Evolutionary conservation across 2,113 vertebrate genomes (phyloP), one percentile per base, ranked within the genome.

Genomic region (Apodemus sylvaticus): DNA sequence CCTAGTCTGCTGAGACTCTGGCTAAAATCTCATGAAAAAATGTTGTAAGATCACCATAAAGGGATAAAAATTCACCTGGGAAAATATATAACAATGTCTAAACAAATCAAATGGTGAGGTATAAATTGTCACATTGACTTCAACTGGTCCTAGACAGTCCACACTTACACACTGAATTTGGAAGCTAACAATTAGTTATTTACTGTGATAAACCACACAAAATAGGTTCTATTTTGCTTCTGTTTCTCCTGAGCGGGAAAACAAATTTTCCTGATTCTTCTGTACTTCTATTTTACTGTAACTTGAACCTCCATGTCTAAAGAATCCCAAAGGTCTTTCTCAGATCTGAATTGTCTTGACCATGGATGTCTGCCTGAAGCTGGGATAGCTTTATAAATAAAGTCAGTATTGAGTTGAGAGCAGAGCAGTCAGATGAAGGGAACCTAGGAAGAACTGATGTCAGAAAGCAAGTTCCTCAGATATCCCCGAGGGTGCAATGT

Each of bases 221-320:
- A 19, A 60, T 45, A 62, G 3, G 31, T 78, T 71, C 29, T 45
- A 22, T 91, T 93, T 74, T 64, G 42, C 34, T 90, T 73, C 48
- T 8, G 42, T 87, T 96, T 76, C 76, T 90, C 73, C n/a, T 60
- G 36, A 66, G 48, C 73, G 55, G 93, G 26, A 17, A 3, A 4
- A 45, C 94, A 2, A 95, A 60, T 31, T 90, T n/a, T 90, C 87
- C 90, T 93, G 76, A 92, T 26, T 22, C 71, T 31, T 60, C 36
- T 45, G 16, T 1, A 7, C n/a, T 94, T 98, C 66, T 45, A 66
- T 97, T 97, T 94, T 89, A 89, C 94, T 92, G 45, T 89, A 94
- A 97, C 96, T 95, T 93, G 86, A 95, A 96, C 64, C 79, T 51
- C 34, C 81, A 53, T 60, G 77, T 89, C 17, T 96, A 95, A 78